Base-by-base conservation (phyloP, 1,140 invertebrate species). In the Formica selysi region DNA sequence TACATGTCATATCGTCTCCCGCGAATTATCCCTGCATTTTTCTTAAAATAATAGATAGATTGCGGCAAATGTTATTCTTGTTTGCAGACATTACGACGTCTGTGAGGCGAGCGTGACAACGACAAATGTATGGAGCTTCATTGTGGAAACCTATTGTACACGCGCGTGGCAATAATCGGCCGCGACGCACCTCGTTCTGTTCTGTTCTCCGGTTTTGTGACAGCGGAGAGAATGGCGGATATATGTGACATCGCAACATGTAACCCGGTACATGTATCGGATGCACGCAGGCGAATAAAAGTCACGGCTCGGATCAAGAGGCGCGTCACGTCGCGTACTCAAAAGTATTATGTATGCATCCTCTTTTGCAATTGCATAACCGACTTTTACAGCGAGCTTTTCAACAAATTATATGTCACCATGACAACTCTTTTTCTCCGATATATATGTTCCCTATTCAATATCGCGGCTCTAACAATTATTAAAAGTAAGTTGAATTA, bases 131-230 rank as follows among this genome's bases (percentile, higher is more conserved):
- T 68, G 74, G 79, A 64, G 78, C 70, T 59, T 38, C 54, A 88
- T 88, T 68, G 67, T 67, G 78, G 48, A 65, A 73, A 76, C 64
- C 76, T 74, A 88, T 88, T 81, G 59, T 44, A 74, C 36, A 48
- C 54, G 73, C 73, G 78, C 83, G 68, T 19, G 7, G 74, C 79
- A 89, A 84, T 79, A 81, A 81, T 87, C 79, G 80, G 86, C 79
- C 44, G 76, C 61, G 61, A 41, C 51, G 67, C 79, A 41, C 38
- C 16, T 57, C 68, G 64, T 73, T 61, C 71, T 76, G 86, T 91
- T 88, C 68, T 61, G 19, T 44, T 4, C 54, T 59, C 78, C 79
- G 54, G 54, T 61, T 74, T 74, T 36, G 68, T 22, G 54, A 81
- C 57, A 13, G 54, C 68, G 19, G 36, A 38, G 19, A n/a, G 61